phyloP scores from a whole-genome alignment of 30 jellyfish, hydroid and myxozoan genomes.

The Aurelia coerulea region DNA sequence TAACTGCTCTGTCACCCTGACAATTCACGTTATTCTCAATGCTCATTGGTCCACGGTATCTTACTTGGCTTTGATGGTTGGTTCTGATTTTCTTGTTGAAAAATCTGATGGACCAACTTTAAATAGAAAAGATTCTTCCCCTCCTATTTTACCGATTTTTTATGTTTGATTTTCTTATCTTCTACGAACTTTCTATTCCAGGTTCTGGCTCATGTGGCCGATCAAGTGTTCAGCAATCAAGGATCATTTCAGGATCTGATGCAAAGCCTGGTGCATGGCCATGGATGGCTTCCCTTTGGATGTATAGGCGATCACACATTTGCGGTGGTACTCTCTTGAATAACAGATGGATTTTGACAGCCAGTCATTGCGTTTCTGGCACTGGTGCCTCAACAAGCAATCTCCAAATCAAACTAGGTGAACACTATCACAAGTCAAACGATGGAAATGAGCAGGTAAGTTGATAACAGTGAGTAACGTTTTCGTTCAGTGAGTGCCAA shows the following conservation, averaged over 20 bases:
- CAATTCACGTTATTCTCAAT: too few relatives aligned
- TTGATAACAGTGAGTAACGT: too few relatives aligned
- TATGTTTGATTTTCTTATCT: too few relatives aligned
- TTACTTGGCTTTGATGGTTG: too few relatives aligned
- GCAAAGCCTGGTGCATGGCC: constrained; percentile 96
- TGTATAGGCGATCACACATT: constrained; percentile 47
- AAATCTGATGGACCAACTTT: too few relatives aligned
- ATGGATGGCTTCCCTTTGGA: constrained; percentile 88
- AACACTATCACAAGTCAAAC: constrained; percentile 52
- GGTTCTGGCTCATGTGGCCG: constrained; percentile 57
- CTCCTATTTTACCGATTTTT: too few relatives aligned
- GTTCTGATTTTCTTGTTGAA: too few relatives aligned
- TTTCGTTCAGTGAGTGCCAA: too few relatives aligned
- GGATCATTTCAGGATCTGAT: constrained; percentile 67
- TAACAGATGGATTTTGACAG: constrained; percentile 79
- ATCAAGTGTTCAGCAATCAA: constrained; percentile 58
- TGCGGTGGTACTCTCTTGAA: constrained; percentile 83
- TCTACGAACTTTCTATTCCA: too few relatives aligned
- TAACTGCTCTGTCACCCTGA: too few relatives aligned
- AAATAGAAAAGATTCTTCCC: too few relatives aligned
- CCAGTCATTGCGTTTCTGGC: constrained; percentile 80
- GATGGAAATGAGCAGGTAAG: constrained; percentile 64
- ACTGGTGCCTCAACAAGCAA: constrained; percentile 32
- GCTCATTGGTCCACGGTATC: too few relatives aligned
- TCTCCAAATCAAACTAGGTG: constrained; percentile 75